These are phyloP conservation scores for Watsonalla cultraria DNA, from an alignment of 2,888 invertebrate species.

Conservation along the genomic window DNA sequence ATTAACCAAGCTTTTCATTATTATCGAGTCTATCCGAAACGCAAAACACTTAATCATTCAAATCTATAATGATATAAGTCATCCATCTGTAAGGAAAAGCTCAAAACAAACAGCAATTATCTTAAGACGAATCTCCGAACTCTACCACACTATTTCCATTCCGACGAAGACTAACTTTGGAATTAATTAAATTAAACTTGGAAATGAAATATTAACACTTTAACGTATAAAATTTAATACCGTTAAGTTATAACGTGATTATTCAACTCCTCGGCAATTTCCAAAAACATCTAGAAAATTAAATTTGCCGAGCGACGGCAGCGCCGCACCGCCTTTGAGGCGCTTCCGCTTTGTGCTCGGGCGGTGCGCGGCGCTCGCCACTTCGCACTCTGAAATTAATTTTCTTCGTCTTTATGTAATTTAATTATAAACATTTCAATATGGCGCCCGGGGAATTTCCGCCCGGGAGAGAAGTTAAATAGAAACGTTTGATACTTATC, in stretches of 20 bases:
- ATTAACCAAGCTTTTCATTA: too few relatives aligned
- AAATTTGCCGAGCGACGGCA: constrained; percentile 64
- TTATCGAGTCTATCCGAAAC: too few relatives aligned
- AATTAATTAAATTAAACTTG: constrained; percentile 79
- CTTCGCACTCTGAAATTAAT: constrained; percentile 77
- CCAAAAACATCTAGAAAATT: constrained; percentile 76
- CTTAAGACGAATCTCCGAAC: constrained; percentile 43
- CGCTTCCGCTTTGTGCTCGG: constrained; percentile 61
- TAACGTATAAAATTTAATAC: constrained; percentile 78
- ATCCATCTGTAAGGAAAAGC: neutral
- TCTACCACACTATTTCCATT: constrained; percentile 29
- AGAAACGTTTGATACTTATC: constrained; percentile 79
- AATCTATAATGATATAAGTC: neutral
- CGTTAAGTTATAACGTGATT: constrained; percentile 78
- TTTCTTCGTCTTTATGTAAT: constrained; percentile 80
- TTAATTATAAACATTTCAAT: constrained; percentile 80
- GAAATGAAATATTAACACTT: constrained; percentile 80
- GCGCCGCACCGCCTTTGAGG: constrained; percentile 65
- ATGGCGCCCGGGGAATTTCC: constrained; percentile 76
- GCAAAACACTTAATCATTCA: neutral
- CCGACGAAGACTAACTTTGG: constrained; percentile 59
- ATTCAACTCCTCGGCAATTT: constrained; percentile 74
- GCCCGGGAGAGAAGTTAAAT: constrained; percentile 74
- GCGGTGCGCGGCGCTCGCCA: constrained; percentile 54
- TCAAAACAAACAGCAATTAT: constrained; percentile 17